phyloP scores from a whole-genome alignment of 2,113 vertebrate species.

The Neolamprologus brichardi region DNA sequence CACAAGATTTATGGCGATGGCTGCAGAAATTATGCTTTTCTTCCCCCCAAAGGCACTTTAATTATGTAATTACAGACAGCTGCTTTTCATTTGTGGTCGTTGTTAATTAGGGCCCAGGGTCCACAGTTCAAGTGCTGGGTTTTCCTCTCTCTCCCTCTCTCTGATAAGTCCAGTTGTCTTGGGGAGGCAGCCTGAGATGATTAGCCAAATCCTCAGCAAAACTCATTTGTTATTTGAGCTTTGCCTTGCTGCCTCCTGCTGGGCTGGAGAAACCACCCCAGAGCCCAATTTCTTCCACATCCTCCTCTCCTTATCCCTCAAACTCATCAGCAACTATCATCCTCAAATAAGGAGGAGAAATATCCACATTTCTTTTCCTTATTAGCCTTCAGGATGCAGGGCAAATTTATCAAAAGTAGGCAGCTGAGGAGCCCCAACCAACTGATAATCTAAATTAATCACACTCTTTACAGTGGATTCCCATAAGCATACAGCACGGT shows the following conservation, averaged over 20 bases:
- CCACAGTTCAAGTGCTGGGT: conserved; percentile 73
- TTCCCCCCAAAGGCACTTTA: conserved; percentile 88
- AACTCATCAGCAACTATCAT: conserved; percentile 54
- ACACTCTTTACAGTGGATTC: conserved; percentile 45
- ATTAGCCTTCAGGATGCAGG: conserved; percentile 38
- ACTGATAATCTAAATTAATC: conserved; percentile 76
- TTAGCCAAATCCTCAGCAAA: conserved; percentile 70
- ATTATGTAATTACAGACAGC: conserved; percentile 99
- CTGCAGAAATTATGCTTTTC: conserved; percentile 95
- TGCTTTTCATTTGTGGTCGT: conserved; percentile 85
- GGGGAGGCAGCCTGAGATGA: conserved; percentile 53
- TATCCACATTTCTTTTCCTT: conserved; percentile 55
- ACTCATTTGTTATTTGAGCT: conserved; percentile 73
- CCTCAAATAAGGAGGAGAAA: conserved; percentile 32
- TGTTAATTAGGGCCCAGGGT: conserved; percentile 84
- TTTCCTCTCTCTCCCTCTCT: conserved; percentile 16
- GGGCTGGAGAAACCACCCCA: conserved; percentile 21
- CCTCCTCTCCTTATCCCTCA: conserved; percentile 60
- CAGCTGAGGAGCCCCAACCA: conserved; percentile 16
- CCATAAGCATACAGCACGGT: conserved; percentile 36
- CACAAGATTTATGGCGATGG: conserved; percentile 97
- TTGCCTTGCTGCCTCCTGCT: conserved; percentile 59
- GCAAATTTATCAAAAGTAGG: conserved; percentile 42
- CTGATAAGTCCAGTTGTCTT: conserved; percentile 69
- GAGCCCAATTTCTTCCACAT: conserved; percentile 58